Evolutionary conservation across 2,113 vertebrate genomes (phyloP), one percentile per base, ranked within the genome.

Genomic region (Leptocoma aspasia): DNA sequence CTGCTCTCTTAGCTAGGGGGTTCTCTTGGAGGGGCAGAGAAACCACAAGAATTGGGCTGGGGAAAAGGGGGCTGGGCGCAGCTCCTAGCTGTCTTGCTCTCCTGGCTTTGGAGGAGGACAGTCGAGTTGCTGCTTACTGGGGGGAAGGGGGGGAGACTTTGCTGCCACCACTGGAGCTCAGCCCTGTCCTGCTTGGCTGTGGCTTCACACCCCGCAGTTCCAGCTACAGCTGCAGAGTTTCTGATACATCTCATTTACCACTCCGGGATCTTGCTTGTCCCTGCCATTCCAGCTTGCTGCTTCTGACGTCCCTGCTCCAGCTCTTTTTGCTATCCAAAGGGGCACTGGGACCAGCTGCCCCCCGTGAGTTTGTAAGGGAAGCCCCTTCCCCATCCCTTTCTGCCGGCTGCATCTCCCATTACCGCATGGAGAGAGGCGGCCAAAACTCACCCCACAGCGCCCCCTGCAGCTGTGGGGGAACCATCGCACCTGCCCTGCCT

Each of bases 361-460:
- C 23, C 21, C 1, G 10, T 35, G n/a, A 21, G 42, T 47, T 59
- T 23, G 11, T 23, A 28, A 45, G 12, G 33, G 41, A 75, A 75
- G 41, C 24, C 26, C 13, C 26, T 20, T 45, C 41, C 30, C 41
- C 41, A 17, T 35, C 41, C 33, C 41, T 30, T 35, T 28, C 19
- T 35, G 41, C 14, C 0, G 2, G 24, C 53, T 42, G 53, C 0
- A 1, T 16, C 53, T 0, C 1, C 54, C 42, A 30, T 14, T 35
- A 6, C 8, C 1, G 1, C 1, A 1, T 8, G 33, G 33, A 17
- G 11, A 12, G 53, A 33, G 11, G 28, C 1, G 2, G 28, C 35
- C 3, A 0, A 24, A 10, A 6, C 15, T 24, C 4, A 3, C 5
- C 3, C 42, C n/a, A 31, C 44, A 76, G 56, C 44, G 21, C 44